Percentiles rank a stretch among this genome's conserved stretches.
These are phyloP conservation scores for Gymnocheta viridis DNA, from an alignment of 2,888 invertebrate species.

Conservation along the genomic window DNA sequence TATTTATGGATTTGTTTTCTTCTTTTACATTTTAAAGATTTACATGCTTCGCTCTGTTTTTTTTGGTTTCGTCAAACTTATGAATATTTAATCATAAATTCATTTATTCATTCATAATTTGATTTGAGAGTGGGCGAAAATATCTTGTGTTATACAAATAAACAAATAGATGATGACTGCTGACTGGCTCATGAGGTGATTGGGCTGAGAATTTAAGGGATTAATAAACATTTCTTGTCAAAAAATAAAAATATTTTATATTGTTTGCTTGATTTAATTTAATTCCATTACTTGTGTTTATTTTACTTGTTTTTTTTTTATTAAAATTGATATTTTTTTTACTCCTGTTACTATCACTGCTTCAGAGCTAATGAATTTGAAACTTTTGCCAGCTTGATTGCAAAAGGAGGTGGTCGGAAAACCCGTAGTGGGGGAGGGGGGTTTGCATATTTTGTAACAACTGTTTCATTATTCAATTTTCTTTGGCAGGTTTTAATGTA, in stretches of 20 bases:
- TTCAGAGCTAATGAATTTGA: constrained; percentile 51
- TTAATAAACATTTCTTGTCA: constrained; percentile 21
- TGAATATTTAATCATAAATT: constrained; percentile 56
- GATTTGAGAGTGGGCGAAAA: neutral
- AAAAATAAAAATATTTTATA: constrained; percentile 32
- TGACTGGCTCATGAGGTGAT: neutral
- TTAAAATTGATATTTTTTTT: constrained; percentile 39
- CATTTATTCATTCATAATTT: constrained; percentile 10
- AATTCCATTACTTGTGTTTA: constrained; percentile 60
- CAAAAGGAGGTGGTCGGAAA: neutral
- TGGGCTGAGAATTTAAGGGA: neutral
- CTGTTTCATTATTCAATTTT: constrained; percentile 65
- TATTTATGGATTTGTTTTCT: constrained; percentile 24
- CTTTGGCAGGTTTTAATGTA: constrained; percentile 55
- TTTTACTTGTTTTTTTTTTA: constrained; percentile 53
- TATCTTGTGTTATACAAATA: neutral
- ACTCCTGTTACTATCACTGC: neutral
- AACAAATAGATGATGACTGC: neutral
- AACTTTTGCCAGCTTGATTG: constrained; percentile 37
- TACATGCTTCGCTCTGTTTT: neutral
- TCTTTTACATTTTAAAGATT: constrained; percentile 1
- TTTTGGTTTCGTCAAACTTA: constrained; percentile 18
- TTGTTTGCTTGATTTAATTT: constrained; percentile 62
- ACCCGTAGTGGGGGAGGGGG: neutral
- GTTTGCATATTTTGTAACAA: constrained; percentile 54